phyloP scores from a whole-genome alignment of 2,888 invertebrate genomes.

The Drosophila helvetica region DNA sequence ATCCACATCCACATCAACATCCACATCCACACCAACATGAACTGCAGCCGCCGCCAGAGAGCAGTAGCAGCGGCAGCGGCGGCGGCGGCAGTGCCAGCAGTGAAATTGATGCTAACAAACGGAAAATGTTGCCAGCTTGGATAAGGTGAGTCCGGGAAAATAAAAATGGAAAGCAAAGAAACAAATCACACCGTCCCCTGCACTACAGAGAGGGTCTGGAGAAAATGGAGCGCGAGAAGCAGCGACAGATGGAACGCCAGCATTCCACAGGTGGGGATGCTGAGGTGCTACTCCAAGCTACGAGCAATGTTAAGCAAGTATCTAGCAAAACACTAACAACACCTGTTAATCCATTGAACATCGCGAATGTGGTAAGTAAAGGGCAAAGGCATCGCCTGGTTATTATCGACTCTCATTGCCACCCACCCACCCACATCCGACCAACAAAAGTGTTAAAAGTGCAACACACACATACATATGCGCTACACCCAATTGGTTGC shows the following conservation, averaged over 20 bases:
- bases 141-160: slow-evolving; percentile 88
- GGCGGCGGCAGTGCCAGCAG: slow-evolving; percentile 41
- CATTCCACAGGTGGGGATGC: slow-evolving; percentile 43
- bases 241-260: slow-evolving; percentile 92
- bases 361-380: slow-evolving; percentile 68
- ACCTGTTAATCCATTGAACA: slow-evolving; percentile 75
- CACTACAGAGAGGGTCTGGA: slow-evolving; percentile 89
- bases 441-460: slow-evolving; percentile 22
- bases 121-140: slow-evolving; percentile 98
- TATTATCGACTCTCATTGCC: slow-evolving; percentile 25
- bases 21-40: slow-evolving; percentile 28
- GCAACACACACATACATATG: slow-evolving; percentile 4
- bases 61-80: slow-evolving; percentile 1
- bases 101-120: slow-evolving; percentile 91
- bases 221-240: slow-evolving; percentile 98
- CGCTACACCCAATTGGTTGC: slow-evolving; percentile 51
- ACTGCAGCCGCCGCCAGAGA: slow-evolving; percentile 12
- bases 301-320: slow-evolving; percentile 68
- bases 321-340: slow-evolving; percentile 68
- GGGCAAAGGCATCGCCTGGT: slow-evolving; percentile 17
- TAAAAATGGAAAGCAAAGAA: neutral
- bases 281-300: slow-evolving; percentile 12
- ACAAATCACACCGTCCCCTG: neutral
- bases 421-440: slow-evolving; percentile 4
- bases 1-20: slow-evolving; percentile 23